Base-by-base conservation (phyloP, 2,888 invertebrate species). In the Neelides folsomi region DNA sequence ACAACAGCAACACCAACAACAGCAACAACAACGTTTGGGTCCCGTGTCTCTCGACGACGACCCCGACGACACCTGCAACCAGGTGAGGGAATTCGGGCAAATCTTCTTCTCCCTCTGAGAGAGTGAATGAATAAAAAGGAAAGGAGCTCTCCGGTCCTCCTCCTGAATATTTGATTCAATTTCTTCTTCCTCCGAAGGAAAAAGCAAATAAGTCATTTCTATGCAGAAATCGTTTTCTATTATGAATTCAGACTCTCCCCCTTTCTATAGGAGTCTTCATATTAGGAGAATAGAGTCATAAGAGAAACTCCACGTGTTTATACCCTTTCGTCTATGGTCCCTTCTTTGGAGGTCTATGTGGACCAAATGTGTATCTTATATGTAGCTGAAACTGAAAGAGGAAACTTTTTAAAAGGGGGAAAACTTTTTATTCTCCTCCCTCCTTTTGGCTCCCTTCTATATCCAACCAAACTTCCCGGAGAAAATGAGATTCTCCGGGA, bases 151-250 rank as follows among this genome's bases (percentile, higher is more conserved):
- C 27, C 27, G 55, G 52, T 52, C 55, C 52, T 51, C 58, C 58
- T 27, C 27, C 27, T 62, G 62, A 60, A 62, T 62, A 60, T 62
- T 62, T 62, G 58, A 62, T 62, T 62, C 59, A 62, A 62, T 62
- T 62, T 62, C 58, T 58, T 62, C 58, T 56, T 54, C 59, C 27
- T 27, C 27, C 27, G 27, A 27, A 27, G 27, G 27, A 27, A 27
- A 27, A 58, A 60, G 58, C 62, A 60, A 60, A 60, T 60, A 60
- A 62, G 62, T 62, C 60, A 62, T 62, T 62, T 62, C 62, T 62
- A 62, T 62, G 62, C 62, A 58, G 56, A 62, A 60, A 59, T 60
- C 60, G 60, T 58, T 62, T 62, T 60, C 60, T 60, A 60, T 59
- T 62, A 59, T 59, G 58, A 59, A 56, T 58, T 60, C 58, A 56